These are phyloP conservation scores for Arion vulgaris DNA, from an alignment of 1,140 invertebrate species.

Conservation along the genomic window DNA sequence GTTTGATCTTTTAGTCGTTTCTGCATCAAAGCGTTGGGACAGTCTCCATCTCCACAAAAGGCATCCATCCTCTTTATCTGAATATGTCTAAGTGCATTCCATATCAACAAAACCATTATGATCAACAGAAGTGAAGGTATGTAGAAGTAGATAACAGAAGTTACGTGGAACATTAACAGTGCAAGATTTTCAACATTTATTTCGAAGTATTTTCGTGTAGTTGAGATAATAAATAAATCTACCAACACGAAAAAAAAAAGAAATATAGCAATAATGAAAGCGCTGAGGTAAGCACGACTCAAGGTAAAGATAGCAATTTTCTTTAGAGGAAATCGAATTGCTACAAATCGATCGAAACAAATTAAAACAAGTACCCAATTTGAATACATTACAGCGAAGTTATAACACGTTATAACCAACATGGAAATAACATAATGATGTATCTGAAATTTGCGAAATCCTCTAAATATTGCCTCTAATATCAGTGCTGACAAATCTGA, in stretches of 20 bases:
- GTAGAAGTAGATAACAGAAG: not conserved
- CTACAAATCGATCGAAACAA: slow-evolving; percentile 53
- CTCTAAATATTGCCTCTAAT: slow-evolving; percentile 42
- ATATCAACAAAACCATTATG: slow-evolving; percentile 4
- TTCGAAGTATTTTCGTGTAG: not conserved
- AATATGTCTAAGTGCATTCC: not conserved
- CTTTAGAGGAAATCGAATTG: slow-evolving; percentile 52
- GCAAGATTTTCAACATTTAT: not conserved
- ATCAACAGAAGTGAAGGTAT: not conserved
- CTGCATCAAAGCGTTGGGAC: not conserved
- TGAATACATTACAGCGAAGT: slow-evolving; percentile 46
- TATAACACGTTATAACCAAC: slow-evolving; percentile 41
- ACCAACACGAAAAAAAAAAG: not conserved
- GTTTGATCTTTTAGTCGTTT: not conserved
- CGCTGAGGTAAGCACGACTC: slow-evolving; percentile 26
- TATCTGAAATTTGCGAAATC: slow-evolving; percentile 28
- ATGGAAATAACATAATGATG: not conserved
- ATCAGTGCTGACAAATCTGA: slow-evolving; percentile 44
- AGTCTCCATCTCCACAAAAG: not conserved
- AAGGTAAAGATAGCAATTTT: slow-evolving; percentile 38
- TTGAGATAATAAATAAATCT: not conserved
- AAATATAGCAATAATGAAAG: slow-evolving; percentile 1
- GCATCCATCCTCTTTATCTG: not conserved
- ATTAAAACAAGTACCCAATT: slow-evolving; percentile 59
- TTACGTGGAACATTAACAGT: not conserved